phyloP scores from a whole-genome alignment of 2,113 vertebrate genomes.

The Elanoides forficatus region DNA sequence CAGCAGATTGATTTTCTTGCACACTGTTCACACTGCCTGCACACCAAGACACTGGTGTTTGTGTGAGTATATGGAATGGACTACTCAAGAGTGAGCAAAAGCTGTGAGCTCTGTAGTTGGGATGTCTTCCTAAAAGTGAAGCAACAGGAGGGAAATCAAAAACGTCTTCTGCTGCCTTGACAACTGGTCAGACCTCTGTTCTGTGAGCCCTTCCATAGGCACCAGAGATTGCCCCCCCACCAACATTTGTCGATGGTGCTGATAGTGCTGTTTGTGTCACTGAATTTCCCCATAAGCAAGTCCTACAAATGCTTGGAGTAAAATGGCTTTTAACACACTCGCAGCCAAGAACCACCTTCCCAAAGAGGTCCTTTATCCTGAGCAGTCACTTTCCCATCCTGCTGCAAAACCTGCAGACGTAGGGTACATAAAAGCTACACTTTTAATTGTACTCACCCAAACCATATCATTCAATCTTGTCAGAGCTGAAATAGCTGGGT shows the following conservation, averaged over 20 bases:
- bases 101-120: neutral
- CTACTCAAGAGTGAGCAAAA: fast-evolving
- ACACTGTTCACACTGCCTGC: neutral
- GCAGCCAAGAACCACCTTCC: neutral
- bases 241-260: neutral
- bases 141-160: neutral
- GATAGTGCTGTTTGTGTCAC: neutral
- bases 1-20: neutral
- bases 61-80: fast-evolving
- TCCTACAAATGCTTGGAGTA: neutral
- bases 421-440: neutral
- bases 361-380: neutral
- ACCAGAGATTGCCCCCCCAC: neutral
- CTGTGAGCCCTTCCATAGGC: neutral
- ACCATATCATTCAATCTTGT: neutral
- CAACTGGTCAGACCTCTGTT: neutral
- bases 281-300: neutral
- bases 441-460: neutral
- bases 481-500: neutral
- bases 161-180: neutral
- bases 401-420: neutral
- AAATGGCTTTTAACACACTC: neutral
- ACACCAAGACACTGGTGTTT: too few species aligned
- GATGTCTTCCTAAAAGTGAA: neutral
- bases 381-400: neutral